A percentile compares a stretch with the other conserved stretches of the same genome.
Conservation (phyloP, 2,888 invertebrate species). For the Eurytoma californica region DNA sequence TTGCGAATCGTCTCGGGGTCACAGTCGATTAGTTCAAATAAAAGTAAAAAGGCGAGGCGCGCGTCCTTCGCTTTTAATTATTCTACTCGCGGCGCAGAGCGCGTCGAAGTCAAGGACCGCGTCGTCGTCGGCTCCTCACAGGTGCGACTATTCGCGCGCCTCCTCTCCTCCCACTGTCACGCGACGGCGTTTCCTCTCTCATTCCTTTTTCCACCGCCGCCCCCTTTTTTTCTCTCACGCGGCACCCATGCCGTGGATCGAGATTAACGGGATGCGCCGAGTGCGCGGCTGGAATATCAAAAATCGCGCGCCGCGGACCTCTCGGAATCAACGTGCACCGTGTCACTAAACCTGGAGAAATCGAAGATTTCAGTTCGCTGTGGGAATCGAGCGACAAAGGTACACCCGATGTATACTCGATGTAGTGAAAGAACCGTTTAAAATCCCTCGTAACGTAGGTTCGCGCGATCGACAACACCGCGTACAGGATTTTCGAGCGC, state of each 20-base stretch:
- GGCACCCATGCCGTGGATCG: background rate
- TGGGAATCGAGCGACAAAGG: too few species aligned
- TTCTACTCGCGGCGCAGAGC: slow-evolving; percentile 13
- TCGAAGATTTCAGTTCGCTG: background rate
- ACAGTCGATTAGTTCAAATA: too few species aligned
- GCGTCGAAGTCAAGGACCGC: slow-evolving; percentile 44
- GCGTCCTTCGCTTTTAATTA: slow-evolving; percentile 51
- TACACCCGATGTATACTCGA: too few species aligned
- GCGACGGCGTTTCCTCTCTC: background rate
- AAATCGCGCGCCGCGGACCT: background rate
- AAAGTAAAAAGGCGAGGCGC: background rate
- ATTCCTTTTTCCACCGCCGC: background rate
- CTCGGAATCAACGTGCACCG: too few species aligned
- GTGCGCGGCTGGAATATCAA: background rate
- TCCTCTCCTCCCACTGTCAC: background rate
- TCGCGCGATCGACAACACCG: too few species aligned
- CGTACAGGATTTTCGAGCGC: too few species aligned
- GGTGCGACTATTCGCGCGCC: background rate
- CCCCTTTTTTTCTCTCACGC: background rate
- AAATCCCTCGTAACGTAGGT: too few species aligned
- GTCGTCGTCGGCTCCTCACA: background rate
- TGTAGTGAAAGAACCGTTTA: too few species aligned
- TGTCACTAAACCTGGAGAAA: too few species aligned
- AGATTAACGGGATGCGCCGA: slow-evolving; percentile 19
- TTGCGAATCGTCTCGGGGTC: too few species aligned